Evolutionary conservation across 2,113 vertebrate genomes (phyloP), one percentile per base, ranked within the genome.

Genomic region (Leucosticte australis): DNA sequence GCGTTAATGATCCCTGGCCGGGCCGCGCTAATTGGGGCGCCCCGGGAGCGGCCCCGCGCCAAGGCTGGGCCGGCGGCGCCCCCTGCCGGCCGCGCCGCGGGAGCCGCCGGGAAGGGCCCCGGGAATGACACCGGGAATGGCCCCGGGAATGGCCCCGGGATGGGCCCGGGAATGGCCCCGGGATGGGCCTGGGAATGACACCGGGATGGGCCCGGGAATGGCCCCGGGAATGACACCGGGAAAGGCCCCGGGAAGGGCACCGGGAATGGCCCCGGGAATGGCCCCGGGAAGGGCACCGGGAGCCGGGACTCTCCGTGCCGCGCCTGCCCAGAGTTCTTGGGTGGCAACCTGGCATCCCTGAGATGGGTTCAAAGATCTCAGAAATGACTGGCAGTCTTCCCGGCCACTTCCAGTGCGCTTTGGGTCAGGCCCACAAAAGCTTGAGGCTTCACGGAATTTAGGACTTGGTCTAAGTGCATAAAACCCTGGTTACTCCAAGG

Each of bases 301-400:
- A 22, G 28, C 22, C 22, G 33, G 33, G 44, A 35, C 16, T 13
- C 19, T 5, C 39, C 24, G 7, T 0, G 28, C 17, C 77, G 4
- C 33, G 0, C 1, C 6, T 13, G 18, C 4, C 22, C 64, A 0
- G 7, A 26, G 23, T 27, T 46, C 21, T 5, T 21, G 23, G 13
- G 4, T 9, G 5, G 8, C n/a, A 18, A 2, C 7, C 2, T 4
- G n/a, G 1, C 17, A 1, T 7, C 42, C 63, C 59, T 23, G 19
- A 26, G 26, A 9, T 12, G 21, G 42, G 3, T 28, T 44, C 33
- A 5, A 3, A 68, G 31, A 2, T 10, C 46, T 77, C 39, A 6
- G 20, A 41, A 73, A 30, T 26, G 16, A 2, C 0, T 3, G 30
- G 23, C 64, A 59, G 17, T 8, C 24, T 44, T 77, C 68, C 46